phyloP scores from a whole-genome alignment of 2,113 vertebrate genomes.

The Amphilophus citrinellus region DNA sequence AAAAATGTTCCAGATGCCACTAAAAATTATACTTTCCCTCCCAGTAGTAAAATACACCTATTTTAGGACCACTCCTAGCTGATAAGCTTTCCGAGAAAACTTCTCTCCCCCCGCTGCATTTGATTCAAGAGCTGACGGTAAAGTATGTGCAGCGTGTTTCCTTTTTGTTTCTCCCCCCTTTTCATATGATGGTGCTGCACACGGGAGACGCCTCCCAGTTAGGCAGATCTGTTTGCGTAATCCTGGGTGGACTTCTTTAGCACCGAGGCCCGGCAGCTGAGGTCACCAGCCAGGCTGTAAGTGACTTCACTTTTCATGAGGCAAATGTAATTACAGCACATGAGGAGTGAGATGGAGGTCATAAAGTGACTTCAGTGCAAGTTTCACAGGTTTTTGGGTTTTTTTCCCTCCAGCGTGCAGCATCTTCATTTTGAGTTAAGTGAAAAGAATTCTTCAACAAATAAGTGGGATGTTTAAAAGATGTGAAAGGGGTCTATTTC shows the following conservation, averaged over 20 bases:
- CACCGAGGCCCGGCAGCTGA: slow-evolving; percentile 60
- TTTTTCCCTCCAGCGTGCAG: slow-evolving; percentile 47
- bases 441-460: slow-evolving; percentile 39
- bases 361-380: slow-evolving; percentile 24
- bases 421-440: slow-evolving; percentile 52
- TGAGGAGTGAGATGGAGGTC: slow-evolving; percentile 45
- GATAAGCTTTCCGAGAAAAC: slow-evolving; percentile 20
- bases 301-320: slow-evolving; percentile 70
- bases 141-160: slow-evolving; percentile 44
- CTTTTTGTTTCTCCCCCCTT: not conserved
- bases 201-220: slow-evolving; percentile 52
- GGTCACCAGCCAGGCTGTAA: slow-evolving; percentile 61
- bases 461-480: slow-evolving; percentile 29
- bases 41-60: not conserved
- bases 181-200: slow-evolving; percentile 39
- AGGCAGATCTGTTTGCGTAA: slow-evolving; percentile 71
- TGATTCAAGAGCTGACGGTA: slow-evolving; percentile 33
- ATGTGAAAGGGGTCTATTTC: slow-evolving; percentile 38
- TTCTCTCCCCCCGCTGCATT: slow-evolving; percentile 14
- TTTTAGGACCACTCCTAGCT: slow-evolving; percentile 9
- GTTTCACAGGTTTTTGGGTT: not conserved
- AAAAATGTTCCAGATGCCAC: slow-evolving; percentile 6
- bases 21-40: not conserved
- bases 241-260: slow-evolving; percentile 73
- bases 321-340: slow-evolving; percentile 63